Evolutionary conservation across 2,113 vertebrate genomes (phyloP), one percentile per base, ranked within the genome.

Genomic region (Arvicanthis niloticus): DNA sequence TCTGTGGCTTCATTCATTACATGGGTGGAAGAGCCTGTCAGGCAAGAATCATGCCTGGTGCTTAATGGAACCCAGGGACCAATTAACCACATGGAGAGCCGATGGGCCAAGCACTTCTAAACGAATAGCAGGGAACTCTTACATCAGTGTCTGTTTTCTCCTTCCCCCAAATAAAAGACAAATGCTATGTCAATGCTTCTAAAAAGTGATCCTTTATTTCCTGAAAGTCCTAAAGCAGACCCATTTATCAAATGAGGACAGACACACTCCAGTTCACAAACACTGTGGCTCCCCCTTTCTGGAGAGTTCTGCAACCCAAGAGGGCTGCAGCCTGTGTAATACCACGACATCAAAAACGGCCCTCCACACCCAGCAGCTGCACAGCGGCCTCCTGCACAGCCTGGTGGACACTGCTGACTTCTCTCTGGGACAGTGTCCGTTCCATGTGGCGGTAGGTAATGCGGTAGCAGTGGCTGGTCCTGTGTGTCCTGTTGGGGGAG

Each of bases 371-470:
- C 94, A 99, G 98, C 97, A 99, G 98, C 86, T 40, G 98, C 89
- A 99, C 99, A 0, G 98, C 98, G 0, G 98, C 96, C 42, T 97
- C 97, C 93, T 99, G 98, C 65, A 99, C 99, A 2, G 99, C 98
- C 62, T 87, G 97, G 96, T 99, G 99, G 96, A 99, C 4, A 1
- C 0, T 78, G 8, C 96, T 89, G 72, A 99, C 99, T 98, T 99
- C 99, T 0, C 97, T 97, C 97, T 99, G 99, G 2, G 98, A 99
- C 90, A 99, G 97, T 3, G 99, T 99, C 82, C 99, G 98, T 98
- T 99, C 99, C 91, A 99, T 99, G 98, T 99, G 99, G 15, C 99
- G 99, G 98, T 99, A 99, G 48, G 97, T 58, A 95, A 99, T 98
- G 0, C 99, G 98, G 97, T 99, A 99, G 97, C 99, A 99, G 53